Percentiles rank a stretch among this genome's conserved stretches.
Conservation (phyloP, 2,113 vertebrate genomes). For the Vireo altiloquus region DNA sequence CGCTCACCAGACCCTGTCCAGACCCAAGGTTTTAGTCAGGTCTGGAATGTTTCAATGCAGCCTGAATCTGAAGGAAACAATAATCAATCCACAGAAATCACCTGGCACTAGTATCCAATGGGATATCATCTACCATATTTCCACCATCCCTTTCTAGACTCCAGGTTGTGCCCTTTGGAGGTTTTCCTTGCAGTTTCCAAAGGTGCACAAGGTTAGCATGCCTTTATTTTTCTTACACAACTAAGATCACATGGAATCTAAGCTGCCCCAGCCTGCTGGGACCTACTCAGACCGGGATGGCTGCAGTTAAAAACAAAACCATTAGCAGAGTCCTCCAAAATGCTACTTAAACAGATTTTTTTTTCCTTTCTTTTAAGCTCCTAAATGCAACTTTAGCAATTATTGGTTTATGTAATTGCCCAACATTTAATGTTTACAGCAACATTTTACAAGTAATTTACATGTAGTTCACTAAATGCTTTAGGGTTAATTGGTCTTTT, state of each 20-base stretch:
- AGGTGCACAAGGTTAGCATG: neutral
- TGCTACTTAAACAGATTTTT: constrained; percentile 15
- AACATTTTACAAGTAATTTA: constrained; percentile 73
- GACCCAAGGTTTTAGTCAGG: neutral
- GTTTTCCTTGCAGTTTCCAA: neutral
- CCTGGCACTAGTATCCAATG: neutral
- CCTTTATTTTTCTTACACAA: neutral
- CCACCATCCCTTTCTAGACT: neutral
- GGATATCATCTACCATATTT: neutral
- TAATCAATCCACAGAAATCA: neutral
- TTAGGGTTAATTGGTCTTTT: constrained; percentile 70
- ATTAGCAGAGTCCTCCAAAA: constrained; percentile 32
- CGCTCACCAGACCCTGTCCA: neutral
- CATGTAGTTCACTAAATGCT: constrained; percentile 64
- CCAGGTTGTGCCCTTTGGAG: neutral
- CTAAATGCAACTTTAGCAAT: constrained; percentile 69
- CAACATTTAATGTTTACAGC: constrained; percentile 68
- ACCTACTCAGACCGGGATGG: neutral
- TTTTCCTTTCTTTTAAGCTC: constrained; percentile 36
- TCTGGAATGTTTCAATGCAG: neutral
- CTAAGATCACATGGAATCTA: neutral
- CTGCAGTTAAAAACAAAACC: constrained; percentile 13
- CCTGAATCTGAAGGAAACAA: neutral
- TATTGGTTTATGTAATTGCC: constrained; percentile 70
- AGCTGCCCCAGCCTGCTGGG: neutral